Conservation (phyloP, 2,113 vertebrate genomes). For the Turdus rufiventris region DNA sequence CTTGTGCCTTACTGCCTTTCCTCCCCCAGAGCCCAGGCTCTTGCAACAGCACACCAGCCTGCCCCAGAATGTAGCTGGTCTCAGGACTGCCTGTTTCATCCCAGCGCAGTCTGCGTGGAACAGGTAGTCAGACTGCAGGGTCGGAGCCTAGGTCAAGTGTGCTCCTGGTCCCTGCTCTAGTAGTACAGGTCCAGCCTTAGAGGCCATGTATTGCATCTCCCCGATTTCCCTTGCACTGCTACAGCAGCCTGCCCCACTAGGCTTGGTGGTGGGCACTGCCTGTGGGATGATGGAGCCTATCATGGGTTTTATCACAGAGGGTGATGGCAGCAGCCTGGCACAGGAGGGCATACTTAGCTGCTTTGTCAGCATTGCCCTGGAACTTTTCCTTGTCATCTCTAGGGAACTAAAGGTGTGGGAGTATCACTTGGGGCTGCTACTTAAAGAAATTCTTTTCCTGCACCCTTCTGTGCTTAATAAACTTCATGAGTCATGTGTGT, state of each 20-base stretch:
- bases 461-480: neutral
- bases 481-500: neutral
- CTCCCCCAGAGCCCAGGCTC: neutral
- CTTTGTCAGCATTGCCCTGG: neutral
- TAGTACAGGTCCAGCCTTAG: neutral
- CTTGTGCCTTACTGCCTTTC: accelerated
- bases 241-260: neutral
- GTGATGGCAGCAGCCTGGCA: neutral
- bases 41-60: neutral
- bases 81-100: neutral
- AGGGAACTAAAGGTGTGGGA: neutral
- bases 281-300: neutral
- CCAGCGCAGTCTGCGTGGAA: accelerated
- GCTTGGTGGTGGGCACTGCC: accelerated
- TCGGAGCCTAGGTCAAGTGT: neutral
- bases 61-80: neutral
- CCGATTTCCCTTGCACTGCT: neutral
- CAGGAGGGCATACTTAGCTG: accelerated
- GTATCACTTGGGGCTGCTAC: neutral
- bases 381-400: neutral
- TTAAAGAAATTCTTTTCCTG: neutral
- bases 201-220: accelerated
- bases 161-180: neutral
- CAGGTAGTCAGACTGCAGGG: neutral
- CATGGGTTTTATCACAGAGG: neutral